Percentiles rank a stretch among this genome's conserved stretches.
Conservation (phyloP, 2,113 vertebrate species). For the Pedionomus torquatus region DNA sequence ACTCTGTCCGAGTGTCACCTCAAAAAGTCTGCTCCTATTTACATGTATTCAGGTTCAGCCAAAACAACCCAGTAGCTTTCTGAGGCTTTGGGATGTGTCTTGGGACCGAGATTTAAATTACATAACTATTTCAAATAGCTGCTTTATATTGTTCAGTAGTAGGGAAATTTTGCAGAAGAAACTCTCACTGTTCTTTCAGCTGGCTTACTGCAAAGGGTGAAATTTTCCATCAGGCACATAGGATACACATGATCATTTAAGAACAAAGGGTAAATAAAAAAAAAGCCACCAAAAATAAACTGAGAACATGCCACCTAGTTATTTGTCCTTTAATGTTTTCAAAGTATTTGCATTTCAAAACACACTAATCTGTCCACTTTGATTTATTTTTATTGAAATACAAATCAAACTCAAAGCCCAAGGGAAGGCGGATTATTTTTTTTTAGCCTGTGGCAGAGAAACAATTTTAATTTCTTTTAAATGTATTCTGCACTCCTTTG, state of each 20-base stretch:
- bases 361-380: conserved; percentile 48
- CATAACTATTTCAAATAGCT: neutral
- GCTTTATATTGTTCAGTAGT: neutral
- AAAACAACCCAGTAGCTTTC: neutral
- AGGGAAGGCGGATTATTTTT: neutral
- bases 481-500: conserved; percentile 24
- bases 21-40: neutral
- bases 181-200: neutral
- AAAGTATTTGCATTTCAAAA: conserved; percentile 61
- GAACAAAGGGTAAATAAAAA: conserved; percentile 62
- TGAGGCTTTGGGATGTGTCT: neutral
- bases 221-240: neutral
- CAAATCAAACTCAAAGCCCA: conserved; percentile 49
- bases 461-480: conserved; percentile 46
- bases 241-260: conserved; percentile 5
- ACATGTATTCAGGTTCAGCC: neutral
- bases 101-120: neutral
- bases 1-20: neutral
- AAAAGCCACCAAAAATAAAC: conserved; percentile 43
- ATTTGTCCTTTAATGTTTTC: conserved; percentile 56
- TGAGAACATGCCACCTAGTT: neutral
- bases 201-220: neutral
- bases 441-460: conserved; percentile 4
- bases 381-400: conserved; percentile 65
- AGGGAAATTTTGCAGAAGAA: neutral